A percentile compares a stretch with the other conserved stretches of the same genome.
These are phyloP conservation scores for Lasioglossum marginatum DNA, from an alignment of 2,888 invertebrate genomes.

Conservation along the genomic window DNA sequence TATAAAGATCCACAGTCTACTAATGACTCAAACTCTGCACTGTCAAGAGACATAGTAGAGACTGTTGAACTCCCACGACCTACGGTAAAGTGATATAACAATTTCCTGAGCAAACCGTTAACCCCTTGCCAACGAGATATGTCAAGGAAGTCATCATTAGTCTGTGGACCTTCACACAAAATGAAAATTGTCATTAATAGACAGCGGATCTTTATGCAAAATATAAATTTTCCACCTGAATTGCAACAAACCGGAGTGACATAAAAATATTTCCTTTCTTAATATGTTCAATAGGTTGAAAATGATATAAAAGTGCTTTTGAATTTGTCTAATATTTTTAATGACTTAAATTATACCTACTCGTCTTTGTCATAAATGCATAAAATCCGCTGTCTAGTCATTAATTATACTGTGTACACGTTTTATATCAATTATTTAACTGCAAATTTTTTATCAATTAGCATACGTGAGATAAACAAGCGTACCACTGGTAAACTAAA, in stretches of 20 bases:
- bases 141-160: conserved; percentile 2
- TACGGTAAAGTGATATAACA: neutral
- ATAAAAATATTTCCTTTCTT: too few relatives aligned
- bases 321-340: too few relatives aligned
- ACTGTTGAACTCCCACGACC: neutral
- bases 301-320: too few relatives aligned
- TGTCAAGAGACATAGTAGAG: neutral
- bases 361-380: too few relatives aligned
- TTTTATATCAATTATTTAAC: neutral
- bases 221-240: too few relatives aligned
- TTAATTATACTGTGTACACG: neutral
- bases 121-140: neutral
- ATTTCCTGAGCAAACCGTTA: neutral
- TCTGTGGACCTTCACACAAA: neutral
- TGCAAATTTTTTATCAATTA: neutral
- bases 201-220: too few relatives aligned
- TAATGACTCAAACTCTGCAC: neutral
- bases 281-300: too few relatives aligned
- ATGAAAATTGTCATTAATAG: neutral
- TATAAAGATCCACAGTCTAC: neutral
- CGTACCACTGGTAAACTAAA: neutral
- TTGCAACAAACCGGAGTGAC: too few relatives aligned
- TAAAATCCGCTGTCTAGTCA: too few relatives aligned
- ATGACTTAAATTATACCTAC: too few relatives aligned
- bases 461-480: neutral